Evolutionary conservation across 2,113 vertebrate species (phyloP), one percentile per base, ranked within the genome.

Genomic region (Syngnathoides biaculeatus): DNA sequence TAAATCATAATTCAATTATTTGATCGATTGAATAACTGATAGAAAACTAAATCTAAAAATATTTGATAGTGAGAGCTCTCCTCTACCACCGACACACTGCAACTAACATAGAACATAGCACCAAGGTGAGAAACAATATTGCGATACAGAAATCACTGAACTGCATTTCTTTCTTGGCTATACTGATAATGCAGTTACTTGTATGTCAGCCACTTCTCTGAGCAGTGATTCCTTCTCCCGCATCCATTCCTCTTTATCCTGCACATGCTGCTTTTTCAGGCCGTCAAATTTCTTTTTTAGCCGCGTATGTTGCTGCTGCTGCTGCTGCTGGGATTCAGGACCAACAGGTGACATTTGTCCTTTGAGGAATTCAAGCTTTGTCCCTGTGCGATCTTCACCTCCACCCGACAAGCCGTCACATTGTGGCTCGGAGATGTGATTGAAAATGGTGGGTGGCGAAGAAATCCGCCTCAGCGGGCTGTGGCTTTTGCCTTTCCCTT

Each of bases 121-220:
- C 52, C 26, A 24, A 26, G 12, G 22, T 26, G 4, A 53, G 52
- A 24, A 0, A 13, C n/a, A 24, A 24, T 55, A 12, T 24, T 13
- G 12, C 26, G 12, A 24, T 22, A 55, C 5, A 55, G 11, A 55
- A 55, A 27, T 13, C 22, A 55, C 2, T 24, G 22, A 24, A 55
- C 11, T 55, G 26, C 11, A 55, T 12, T 26, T 22, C 26, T 55
- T 8, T 55, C 52, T 24, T 22, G 26, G 52, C 10, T 24, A 13
- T 35, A 35, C 19, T 48, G 45, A 17, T 30, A 22, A 13, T 68
- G 26, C 11, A 72, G 56, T 86, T 90, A 92, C 88, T 92, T 94
- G 87, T 79, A 94, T 89, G 47, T 91, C 82, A 64, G 91, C 90
- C 74, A 90, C 84, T 88, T 93, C 88, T 85, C 91, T 92, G 73